phyloP scores from a whole-genome alignment of 2,797 vertebrate species.

The Peromyscus nudipes region DNA sequence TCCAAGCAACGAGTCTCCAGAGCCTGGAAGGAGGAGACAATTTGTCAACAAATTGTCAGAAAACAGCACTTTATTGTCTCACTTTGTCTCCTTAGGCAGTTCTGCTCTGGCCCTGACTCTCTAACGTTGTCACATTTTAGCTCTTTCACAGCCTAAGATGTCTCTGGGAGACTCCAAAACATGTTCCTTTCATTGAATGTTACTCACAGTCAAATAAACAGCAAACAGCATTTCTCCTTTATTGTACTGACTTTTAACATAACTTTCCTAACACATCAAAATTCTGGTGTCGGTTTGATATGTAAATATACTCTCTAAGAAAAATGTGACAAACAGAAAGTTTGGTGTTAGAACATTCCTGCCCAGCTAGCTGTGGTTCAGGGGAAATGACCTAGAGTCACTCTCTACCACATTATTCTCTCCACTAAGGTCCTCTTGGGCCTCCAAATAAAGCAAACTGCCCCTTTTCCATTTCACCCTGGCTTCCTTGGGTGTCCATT shows the following conservation, averaged over 20 bases:
- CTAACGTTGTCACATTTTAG: background rate
- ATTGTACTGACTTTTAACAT: constrained; percentile 21
- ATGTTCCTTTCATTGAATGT: background rate
- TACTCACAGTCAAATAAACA: constrained; percentile 11
- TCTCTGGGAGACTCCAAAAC: background rate
- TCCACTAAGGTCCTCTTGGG: background rate
- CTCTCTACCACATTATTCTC: background rate
- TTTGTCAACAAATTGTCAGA: background rate
- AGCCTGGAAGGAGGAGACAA: background rate
- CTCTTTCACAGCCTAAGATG: background rate
- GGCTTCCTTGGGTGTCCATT: background rate
- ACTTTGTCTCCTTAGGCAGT: background rate
- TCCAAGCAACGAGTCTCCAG: background rate
- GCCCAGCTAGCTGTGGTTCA: no score
- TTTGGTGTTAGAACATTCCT: background rate
- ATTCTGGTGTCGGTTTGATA: constrained; percentile 24
- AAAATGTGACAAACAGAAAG: background rate
- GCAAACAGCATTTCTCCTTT: background rate
- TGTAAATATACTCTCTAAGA: background rate
- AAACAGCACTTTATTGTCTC: background rate
- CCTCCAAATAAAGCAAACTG: background rate
- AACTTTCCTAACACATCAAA: background rate
- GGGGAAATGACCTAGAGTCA: background rate
- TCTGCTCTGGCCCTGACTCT: background rate
- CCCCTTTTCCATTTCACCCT: background rate